Base-by-base conservation (phyloP, 2,888 invertebrate genomes). In the Seira musarum region DNA sequence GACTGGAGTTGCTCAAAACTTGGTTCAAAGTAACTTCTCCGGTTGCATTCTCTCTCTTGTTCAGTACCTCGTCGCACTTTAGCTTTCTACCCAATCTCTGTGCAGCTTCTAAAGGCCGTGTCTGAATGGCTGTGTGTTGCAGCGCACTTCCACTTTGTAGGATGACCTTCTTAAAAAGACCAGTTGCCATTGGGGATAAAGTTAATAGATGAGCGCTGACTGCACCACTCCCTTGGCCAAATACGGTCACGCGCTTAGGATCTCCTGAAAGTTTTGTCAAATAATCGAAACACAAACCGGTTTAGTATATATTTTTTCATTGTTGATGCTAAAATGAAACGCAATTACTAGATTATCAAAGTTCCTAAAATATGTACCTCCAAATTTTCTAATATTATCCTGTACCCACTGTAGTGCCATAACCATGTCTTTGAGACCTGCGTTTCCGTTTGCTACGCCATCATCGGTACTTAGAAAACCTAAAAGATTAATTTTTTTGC, bases 381-480 rank as follows among this genome's bases (percentile, higher is more conserved):
- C 13, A n/a, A 46, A 6, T 30, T 79, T 79, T 3, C 83, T 30
- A 22, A 83, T 80, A 17, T 83, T 81, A n/a, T 71, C 72, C 24
- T 83, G 83, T 0, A 83, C 66, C 83, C 83, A 83, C 13, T 81
- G 73, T 25, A 83, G 35, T n/a, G 83, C 81, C 49, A 79, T 30
- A 0, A 81, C 76, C 72, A 76, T 75, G 30, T 83, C 83, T 25
- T 83, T 81, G 0, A 83, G 30, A 0, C 81, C 81, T 10, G 63
- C 64, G 35, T 83, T 83, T 25, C 83, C 83, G 19, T 57, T 68
- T 1, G 81, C 73, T 2, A 65, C 15, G 1, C 71, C 65, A 21
- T 83, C 83, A 22, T 76, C 82, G 1, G 82, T 84, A 61, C 81
- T 82, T 46, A 84, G 49, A 70, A 84, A 84, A 21, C 83, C 83